Evolutionary conservation across 2,113 vertebrate genomes (phyloP), one percentile per base, ranked within the genome.

Genomic region (Vidua macroura): DNA sequence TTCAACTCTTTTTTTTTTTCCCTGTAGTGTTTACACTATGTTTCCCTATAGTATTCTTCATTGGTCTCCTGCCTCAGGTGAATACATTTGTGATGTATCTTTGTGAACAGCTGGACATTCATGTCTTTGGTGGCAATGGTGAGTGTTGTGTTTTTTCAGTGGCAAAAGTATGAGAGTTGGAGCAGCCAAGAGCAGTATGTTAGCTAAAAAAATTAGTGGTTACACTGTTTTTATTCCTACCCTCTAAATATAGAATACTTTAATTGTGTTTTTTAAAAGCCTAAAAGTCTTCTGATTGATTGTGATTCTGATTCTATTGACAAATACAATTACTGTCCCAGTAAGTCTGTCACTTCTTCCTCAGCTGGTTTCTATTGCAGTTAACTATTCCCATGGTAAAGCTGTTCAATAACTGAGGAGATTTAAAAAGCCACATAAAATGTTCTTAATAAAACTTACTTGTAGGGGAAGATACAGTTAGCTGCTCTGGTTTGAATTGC

Each of bases 31-130:
- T 99, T 98, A 99, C 98, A 23, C 98, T 99, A 86, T 99, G 99
- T 97, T 99, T 99, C 94, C 99, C 99, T 94, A 91, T 99, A 97
- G 98, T 99, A 79, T 99, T 99, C 98, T 99, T 99, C 92, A 97
- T 99, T 96, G 99, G 99, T 83, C 98, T 99, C 95, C 99, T 99
- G 96, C 99, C 99, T 96, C 99, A 99, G 96, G 99, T 99, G 98
- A 99, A 99, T 98, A 99, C 99, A 4, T 99, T 99, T 94, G 98
- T 99, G 97, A 99, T 99, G 99, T 99, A 99, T 97, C 98, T 99
- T 95, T 99, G 99, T 92, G 99, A 99, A 97, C 99, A 99, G 97
- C 97, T 99, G 97, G 99, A 99, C 98, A 99, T 99, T 97, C 99
- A 99, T 82, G 97, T 99, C 95, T 99, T 99, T 43, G 99, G 99